A percentile compares a stretch with the other conserved stretches of the same genome.
Evolutionary conservation across 2,113 vertebrate genomes (phyloP).

Genomic region (Sapayoa aenigma): DNA sequence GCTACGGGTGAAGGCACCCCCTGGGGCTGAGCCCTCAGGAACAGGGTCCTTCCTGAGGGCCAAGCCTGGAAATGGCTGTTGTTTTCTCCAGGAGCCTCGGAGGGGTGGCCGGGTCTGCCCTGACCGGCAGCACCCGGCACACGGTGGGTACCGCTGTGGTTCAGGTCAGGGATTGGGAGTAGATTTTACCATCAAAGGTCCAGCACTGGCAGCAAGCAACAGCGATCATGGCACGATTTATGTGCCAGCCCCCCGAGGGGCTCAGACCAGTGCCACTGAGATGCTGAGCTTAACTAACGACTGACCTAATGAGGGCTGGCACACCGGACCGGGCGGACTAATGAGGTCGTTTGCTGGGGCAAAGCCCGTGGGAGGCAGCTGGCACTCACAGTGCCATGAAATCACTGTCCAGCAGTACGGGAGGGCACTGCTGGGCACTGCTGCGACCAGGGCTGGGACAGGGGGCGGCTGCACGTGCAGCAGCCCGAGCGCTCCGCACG

Average conservation of each 20-base stretch:
- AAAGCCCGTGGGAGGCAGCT: neutral
- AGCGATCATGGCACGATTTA: neutral
- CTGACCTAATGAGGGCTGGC: neutral
- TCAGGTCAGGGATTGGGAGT: neutral
- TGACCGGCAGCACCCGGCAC: fast-evolving
- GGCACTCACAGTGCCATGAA: neutral
- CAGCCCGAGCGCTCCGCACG: neutral
- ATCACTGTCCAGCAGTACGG: fast-evolving
- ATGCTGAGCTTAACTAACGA: neutral
- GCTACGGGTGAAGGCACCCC: neutral
- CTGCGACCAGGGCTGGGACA: neutral
- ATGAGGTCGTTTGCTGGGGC: neutral
- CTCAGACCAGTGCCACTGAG: neutral
- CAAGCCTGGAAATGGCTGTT: neutral
- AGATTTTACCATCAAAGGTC: neutral
- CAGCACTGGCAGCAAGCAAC: neutral
- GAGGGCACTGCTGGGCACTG: neutral
- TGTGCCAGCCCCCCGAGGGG: neutral
- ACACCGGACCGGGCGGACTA: neutral
- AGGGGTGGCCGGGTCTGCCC: neutral
- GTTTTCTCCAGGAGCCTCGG: fast-evolving
- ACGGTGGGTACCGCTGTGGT: fast-evolving
- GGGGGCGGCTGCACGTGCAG: neutral
- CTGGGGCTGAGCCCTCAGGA: neutral
- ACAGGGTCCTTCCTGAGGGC: neutral